Base-by-base conservation (phyloP, 2,888 invertebrate genomes). In the Drosophila putrida region DNA sequence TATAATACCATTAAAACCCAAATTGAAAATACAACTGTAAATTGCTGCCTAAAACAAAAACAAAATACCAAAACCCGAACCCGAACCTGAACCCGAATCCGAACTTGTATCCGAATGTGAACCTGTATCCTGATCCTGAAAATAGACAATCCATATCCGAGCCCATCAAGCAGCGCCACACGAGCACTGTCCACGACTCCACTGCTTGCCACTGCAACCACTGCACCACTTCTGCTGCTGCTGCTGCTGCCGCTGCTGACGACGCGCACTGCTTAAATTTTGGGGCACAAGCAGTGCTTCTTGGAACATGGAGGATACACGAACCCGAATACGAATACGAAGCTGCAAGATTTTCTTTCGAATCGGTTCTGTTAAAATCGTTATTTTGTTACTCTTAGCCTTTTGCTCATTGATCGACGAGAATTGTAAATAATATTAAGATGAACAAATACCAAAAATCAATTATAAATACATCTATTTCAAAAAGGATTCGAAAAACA, bases 141-240 rank as follows among this genome's bases (percentile, higher is more conserved):
- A 62, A 70, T 74, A 84, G 79, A 83, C 75, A 87, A 81, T 4
- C 87, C 80, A 54, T 82, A 72, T 77, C 75, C 78, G 50, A 57
- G 64, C 33, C 59, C 63, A 55, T 47, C 55, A 62, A 70, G 57
- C 71, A 72, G 80, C 53, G 75, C 57, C 36, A 57, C 57, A 36
- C 57, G 57, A 46, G 44, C 62, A 51, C 60, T 61, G 60, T 31
- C 75, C 38, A 59, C 73, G 53, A 38, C 44, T 47, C 51, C 51
- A 71, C 77, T 79, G 79, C 77, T 70, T 78, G 60, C 68, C 60
- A 38, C 54, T 44, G 44, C 57, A 44, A 60, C 57, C 44, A 60
- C 62, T 54, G 79, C 78, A 55, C 31, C 31, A 43, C 63, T 44
- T 50, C 57, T 64, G 55, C 60, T 59, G 43, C 46, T 57, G 49